Base-by-base conservation (phyloP, 2,113 vertebrate genomes). In the Mormyrus lacerda region DNA sequence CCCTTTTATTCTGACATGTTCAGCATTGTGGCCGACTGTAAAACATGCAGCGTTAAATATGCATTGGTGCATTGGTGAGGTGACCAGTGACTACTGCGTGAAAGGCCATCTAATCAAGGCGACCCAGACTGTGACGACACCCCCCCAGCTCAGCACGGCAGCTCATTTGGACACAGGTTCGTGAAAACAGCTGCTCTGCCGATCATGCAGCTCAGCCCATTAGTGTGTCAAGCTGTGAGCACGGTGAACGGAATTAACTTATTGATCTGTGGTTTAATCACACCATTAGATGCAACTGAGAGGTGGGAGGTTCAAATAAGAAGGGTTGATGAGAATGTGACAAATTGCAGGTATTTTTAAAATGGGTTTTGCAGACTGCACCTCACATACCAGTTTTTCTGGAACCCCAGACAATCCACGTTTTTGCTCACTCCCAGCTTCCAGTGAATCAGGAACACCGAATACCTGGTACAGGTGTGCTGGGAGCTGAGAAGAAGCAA, bases 191-290 rank as follows among this genome's bases (percentile, higher is more conserved):
- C 91, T 93, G 93, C 90, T 90, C 42, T 24, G 47, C 88, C 89
- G 82, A 92, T 90, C 88, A 89, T 90, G 87, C 89, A 87, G 69
- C 89, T 90, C 88, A 86, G 87, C 55, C 89, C 92, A 93, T 93
- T 93, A 93, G 92, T 89, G 93, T 89, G 89, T 89, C 89, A 91
- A 93, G 92, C 90, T 93, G 92, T 91, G 91, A 91, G 90, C 87
- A 85, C 6, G 53, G 86, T 90, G 91, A 93, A 92, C 92, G 73
- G 90, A 93, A 93, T 93, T 92, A 93, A 92, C 91, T 92, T 93
- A 93, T 93, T 93, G 93, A 93, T 93, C 92, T 89, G 88, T 82
- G 85, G 88, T 92, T 92, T 92, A 93, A 93, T 92, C 91, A 93
- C 91, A 92, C 91, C 92, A 92, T 93, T 93, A 92, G 91, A 76